These are phyloP conservation scores for Notoglanidium macrostoma DNA, from an alignment of 2,797 vertebrate genomes.

Conservation along the genomic window DNA sequence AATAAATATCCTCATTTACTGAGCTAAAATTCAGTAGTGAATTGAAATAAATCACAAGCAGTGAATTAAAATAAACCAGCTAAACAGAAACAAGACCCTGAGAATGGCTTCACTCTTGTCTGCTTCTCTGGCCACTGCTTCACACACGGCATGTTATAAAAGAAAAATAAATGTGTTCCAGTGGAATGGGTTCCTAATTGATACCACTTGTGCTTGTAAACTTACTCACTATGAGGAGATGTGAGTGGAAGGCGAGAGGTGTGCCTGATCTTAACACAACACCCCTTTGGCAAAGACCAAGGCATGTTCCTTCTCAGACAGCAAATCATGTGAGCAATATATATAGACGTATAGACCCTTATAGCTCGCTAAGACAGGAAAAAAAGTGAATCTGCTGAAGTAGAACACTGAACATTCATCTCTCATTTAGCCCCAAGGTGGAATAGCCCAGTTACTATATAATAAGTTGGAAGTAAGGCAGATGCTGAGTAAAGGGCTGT, in stretches of 20 bases:
- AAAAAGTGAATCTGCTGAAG: too few species aligned
- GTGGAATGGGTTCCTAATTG: conserved; percentile 50
- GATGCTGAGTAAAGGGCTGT: background rate
- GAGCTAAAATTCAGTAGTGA: conserved; percentile 6
- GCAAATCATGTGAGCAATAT: background rate
- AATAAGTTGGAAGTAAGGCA: background rate
- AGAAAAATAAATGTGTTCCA: conserved; percentile 65
- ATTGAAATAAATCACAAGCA: conserved; percentile 9
- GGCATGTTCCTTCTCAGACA: background rate
- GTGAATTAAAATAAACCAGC: conserved; percentile 18
- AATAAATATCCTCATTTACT: background rate
- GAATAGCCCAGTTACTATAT: background rate
- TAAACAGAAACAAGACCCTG: conserved; percentile 46
- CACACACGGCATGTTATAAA: conserved; percentile 49
- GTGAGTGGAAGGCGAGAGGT: background rate
- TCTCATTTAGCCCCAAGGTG: background rate
- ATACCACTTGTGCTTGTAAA: conserved; percentile 61
- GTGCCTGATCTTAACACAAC: conserved; percentile 1
- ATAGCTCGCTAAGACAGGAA: background rate
- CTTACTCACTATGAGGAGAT: conserved; percentile 31
- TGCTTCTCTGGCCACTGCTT: conserved; percentile 49
- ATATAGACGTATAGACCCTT: background rate
- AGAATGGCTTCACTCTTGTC: conserved; percentile 48
- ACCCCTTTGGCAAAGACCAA: conserved; percentile 12
- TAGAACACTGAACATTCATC: background rate